Conservation (phyloP, 2,113 vertebrate genomes). For the Xenopus tropicalis region DNA sequence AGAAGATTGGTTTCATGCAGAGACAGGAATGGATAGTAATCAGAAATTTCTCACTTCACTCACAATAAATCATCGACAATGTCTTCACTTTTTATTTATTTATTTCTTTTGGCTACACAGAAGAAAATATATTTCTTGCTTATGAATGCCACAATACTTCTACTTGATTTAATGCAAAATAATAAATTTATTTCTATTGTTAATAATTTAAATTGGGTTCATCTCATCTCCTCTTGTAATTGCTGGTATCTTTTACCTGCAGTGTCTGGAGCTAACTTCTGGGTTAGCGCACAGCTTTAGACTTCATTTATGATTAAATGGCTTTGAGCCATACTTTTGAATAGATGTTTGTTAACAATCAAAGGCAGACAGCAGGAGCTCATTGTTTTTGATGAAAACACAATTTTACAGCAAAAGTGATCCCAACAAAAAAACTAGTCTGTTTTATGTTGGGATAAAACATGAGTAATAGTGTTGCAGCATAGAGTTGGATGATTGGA, state of each 20-base stretch:
- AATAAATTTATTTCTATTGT: slow-evolving; percentile 39
- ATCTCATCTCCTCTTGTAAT: slow-evolving; percentile 30
- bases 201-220: slow-evolving; percentile 47
- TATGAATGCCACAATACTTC: slow-evolving; percentile 45
- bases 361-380: slow-evolving; percentile 12
- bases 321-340: slow-evolving; percentile 41
- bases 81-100: slow-evolving; percentile 46
- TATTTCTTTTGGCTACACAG: slow-evolving; percentile 38
- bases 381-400: slow-evolving; percentile 30
- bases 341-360: slow-evolving; percentile 20
- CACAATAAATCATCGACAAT: slow-evolving; percentile 61
- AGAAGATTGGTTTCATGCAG: slow-evolving; percentile 72
- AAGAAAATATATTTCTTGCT: slow-evolving; percentile 45
- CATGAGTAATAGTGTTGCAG: neutral
- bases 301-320: slow-evolving; percentile 39
- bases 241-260: slow-evolving; percentile 46
- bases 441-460: neutral
- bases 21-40: slow-evolving; percentile 61
- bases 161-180: slow-evolving; percentile 40
- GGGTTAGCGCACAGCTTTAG: slow-evolving; percentile 45
- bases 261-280: slow-evolving; percentile 44
- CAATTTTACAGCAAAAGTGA: slow-evolving; percentile 18
- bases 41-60: slow-evolving; percentile 58
- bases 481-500: neutral
- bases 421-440: neutral